Conservation (phyloP, 2,113 vertebrate species). For the Ptilonorhynchus violaceus region DNA sequence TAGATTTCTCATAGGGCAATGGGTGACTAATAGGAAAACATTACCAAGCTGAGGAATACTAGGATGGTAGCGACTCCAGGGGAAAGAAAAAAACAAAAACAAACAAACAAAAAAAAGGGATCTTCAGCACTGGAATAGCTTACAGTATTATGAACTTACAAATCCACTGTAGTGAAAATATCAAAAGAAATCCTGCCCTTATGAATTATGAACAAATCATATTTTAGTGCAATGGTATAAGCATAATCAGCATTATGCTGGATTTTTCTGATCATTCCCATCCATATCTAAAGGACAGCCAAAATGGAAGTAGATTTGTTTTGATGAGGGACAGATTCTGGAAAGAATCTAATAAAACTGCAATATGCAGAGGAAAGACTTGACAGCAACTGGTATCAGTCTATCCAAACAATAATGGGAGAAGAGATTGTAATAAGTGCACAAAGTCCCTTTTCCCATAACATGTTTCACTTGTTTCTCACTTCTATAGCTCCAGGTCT, state of each 20-base stretch:
- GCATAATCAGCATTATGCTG: not conserved
- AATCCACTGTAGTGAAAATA: slow-evolving; percentile 4
- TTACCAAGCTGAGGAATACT: not conserved
- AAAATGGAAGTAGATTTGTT: not conserved
- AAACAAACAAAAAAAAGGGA: no score
- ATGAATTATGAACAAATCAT: not conserved
- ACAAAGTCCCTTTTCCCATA: slow-evolving; percentile 4
- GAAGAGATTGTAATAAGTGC: not conserved
- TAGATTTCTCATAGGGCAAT: not conserved
- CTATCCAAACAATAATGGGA: not conserved
- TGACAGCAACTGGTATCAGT: not conserved
- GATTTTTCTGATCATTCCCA: not conserved
- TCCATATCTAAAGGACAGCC: not conserved
- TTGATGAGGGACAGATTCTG: not conserved
- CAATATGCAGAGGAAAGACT: not conserved
- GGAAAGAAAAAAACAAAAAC: accelerated
- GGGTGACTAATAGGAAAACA: not conserved
- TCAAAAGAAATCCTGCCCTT: not conserved
- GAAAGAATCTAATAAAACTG: slow-evolving; percentile 4
- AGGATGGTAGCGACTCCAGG: not conserved
- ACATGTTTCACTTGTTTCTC: not conserved
- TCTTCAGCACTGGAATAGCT: not conserved
- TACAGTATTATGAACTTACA: not conserved
- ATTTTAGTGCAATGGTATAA: not conserved
- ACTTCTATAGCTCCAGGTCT: not conserved